Conservation (phyloP, 2,113 vertebrate genomes). For the Protobothrops flavoviridis region DNA sequence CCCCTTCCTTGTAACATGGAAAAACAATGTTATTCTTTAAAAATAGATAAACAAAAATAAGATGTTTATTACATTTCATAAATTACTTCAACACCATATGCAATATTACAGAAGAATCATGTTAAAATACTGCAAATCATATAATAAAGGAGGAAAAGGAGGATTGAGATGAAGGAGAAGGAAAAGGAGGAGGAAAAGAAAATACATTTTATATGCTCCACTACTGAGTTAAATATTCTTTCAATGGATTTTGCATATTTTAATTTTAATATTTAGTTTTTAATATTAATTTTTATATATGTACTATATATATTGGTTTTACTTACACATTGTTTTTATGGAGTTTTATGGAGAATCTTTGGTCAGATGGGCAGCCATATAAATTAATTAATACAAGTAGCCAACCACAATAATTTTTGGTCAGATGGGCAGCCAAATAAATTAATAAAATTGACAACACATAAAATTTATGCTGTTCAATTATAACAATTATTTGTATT, state of each 20-base stretch:
- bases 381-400: too few relatives aligned
- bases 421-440: neutral
- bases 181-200: neutral
- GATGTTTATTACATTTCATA: neutral
- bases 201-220: neutral
- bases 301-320: neutral
- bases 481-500: neutral
- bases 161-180: neutral
- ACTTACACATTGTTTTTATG: neutral
- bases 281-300: neutral
- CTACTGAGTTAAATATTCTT: neutral
- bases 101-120: neutral
- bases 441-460: neutral
- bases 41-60: neutral
- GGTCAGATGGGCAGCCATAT: too few relatives aligned
- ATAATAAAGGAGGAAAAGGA: neutral
- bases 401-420: neutral
- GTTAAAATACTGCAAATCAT: neutral
- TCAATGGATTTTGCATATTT: neutral
- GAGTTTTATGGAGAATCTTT: neutral
- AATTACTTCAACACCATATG: neutral
- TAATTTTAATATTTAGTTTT: neutral
- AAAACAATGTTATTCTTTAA: neutral
- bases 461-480: neutral
- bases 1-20: neutral